phyloP scores from a whole-genome alignment of 2,797 vertebrate species.

The Anolis apletophallus region DNA sequence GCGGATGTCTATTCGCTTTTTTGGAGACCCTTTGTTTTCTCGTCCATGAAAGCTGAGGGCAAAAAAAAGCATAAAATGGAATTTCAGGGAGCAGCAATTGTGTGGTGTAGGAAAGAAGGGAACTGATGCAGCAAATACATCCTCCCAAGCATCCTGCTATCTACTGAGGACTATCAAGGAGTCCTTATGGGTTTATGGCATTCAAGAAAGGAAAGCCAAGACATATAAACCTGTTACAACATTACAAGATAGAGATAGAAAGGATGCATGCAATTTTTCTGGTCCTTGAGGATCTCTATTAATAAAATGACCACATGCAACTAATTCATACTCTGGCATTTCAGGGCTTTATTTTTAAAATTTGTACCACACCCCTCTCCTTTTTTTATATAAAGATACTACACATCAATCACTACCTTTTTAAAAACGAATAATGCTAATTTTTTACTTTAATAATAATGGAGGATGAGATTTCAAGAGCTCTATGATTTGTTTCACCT shows the following conservation, averaged over 20 bases:
- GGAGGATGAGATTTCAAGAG: no score
- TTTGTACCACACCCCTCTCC: no score
- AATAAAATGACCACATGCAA: no score
- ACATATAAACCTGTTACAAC: conserved; percentile 25
- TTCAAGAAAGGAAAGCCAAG: neutral
- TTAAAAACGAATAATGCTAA: no score
- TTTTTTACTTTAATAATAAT: no score
- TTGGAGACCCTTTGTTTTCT: conserved; percentile 89
- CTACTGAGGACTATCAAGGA: conserved; percentile 9
- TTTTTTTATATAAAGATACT: no score
- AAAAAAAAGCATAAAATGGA: conserved; percentile 30
- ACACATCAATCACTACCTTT: no score
- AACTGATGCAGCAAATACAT: neutral
- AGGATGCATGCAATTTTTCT: no score
- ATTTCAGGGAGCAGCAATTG: conserved; percentile 36
- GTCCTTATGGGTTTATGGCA: neutral
- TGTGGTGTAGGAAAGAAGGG: neutral
- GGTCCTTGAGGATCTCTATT: no score
- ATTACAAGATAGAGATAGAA: neutral
- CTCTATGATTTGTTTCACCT: no score
- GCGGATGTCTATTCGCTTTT: conserved; percentile 87
- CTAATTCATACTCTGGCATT: no score
- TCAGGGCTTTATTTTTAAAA: no score
- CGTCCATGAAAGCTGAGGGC: conserved; percentile 87
- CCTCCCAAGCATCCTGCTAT: rapidly evolving